Evolutionary conservation across 2,797 vertebrate species (phyloP), one percentile per base, ranked within the genome.

Genomic region (Periparus ater): DNA sequence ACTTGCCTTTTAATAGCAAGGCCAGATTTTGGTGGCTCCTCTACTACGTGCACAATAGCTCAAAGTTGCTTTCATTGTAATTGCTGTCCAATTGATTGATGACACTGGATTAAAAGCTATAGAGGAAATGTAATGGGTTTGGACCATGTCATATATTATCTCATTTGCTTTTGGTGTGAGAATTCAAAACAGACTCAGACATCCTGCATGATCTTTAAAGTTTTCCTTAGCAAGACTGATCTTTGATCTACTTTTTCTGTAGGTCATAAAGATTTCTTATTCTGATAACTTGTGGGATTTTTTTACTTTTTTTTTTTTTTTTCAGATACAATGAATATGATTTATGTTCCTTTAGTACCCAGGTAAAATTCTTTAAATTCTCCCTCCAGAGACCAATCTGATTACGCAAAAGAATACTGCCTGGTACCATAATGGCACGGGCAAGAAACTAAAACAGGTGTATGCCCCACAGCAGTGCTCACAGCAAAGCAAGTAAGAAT

Each of bases 401-500:
- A 76, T 75, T 66, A 70, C 1, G 3, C 44, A 77, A 83, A 78
- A 91, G 85, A 88, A 95, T 70, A 88, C 47, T 95, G 88, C 80
- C 83, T 91, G 85, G 63, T 85, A 74, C 71, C 54, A 27, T 61
- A 93, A 91, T 65, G 89, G 71, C 67, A 93, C 11, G 18, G 75
- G 71, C 7, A 11, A 79, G 80, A 87, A 93, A 81, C 75, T 85
- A 38, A 84, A 94, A 87, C 96, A 96, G 93, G 96, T 95, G 93
- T 93, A 91, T 85, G 74, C 83, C 94, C 88, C 91, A 91, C 26
- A 96, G 96, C 94, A 83, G 80, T n/a, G 91, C 96, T 95, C 80
- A 85, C 25, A 95, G 92, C 92, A 89, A 94, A 67, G 81, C 91
- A 60, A 85, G 87, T 89, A 92, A 94, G 91, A 93, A 88, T 7